A percentile compares a stretch with the other conserved stretches of the same genome.
phyloP scores from a whole-genome alignment of 2,888 invertebrate species.

The Drosophila paracracens region DNA sequence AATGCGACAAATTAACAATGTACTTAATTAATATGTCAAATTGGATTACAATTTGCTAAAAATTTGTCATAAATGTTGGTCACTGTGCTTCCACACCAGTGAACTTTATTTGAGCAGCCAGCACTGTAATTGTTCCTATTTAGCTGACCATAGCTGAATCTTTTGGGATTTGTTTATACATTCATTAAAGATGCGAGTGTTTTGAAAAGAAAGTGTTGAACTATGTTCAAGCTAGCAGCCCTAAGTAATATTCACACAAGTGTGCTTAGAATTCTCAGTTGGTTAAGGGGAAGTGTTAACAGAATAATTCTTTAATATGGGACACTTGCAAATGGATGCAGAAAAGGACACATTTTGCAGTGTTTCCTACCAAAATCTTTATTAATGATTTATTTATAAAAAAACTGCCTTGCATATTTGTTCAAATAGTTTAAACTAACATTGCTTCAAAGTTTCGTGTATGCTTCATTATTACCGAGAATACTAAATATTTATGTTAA shows the following conservation, averaged over 20 bases:
- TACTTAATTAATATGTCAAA: conserved; percentile 77
- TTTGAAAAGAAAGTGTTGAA: background rate
- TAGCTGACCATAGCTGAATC: background rate
- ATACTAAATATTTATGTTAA: conserved; percentile 24
- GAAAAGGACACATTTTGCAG: background rate
- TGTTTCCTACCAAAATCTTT: fast-evolving
- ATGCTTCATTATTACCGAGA: background rate
- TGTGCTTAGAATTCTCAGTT: background rate
- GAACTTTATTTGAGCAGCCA: conserved; percentile 13
- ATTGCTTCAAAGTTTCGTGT: background rate
- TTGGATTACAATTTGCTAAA: conserved; percentile 77
- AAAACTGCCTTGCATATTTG: background rate
- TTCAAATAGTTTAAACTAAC: background rate
- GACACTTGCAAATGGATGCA: background rate
- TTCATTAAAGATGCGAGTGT: background rate
- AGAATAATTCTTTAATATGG: background rate
- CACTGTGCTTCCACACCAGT: conserved; percentile 34
- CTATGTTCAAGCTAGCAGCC: no score
- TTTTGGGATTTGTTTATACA: background rate
- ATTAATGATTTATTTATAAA: background rate
- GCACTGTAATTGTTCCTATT: conserved; percentile 14
- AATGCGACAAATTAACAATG: conserved; percentile 77
- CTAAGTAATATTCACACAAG: background rate
- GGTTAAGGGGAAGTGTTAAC: background rate
- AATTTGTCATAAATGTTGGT: conserved; percentile 71